Evolutionary conservation across 2,113 vertebrate species (phyloP).

Genomic region (Hucho hucho): DNA sequence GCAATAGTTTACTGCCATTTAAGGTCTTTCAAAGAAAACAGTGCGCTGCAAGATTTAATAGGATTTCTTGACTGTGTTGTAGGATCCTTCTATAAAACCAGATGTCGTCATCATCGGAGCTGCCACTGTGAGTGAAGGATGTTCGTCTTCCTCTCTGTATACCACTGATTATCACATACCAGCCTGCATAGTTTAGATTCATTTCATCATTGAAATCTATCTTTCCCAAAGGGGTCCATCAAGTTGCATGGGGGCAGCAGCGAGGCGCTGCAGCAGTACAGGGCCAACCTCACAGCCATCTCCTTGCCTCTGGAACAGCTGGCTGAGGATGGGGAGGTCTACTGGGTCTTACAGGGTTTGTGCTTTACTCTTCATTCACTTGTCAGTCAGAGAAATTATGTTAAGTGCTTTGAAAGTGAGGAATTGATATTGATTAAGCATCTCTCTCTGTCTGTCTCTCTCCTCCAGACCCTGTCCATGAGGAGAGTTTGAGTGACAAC

Average conservation of each 20-base stretch:
- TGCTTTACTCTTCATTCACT: background rate
- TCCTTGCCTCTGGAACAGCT: constrained; percentile 83
- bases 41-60: background rate
- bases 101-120: constrained; percentile 87
- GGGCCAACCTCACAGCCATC: constrained; percentile 86
- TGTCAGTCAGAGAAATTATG: background rate
- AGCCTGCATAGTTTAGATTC: too few species aligned
- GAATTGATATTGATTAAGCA: background rate
- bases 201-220: background rate
- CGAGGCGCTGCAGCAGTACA: constrained; percentile 88
- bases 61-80: constrained; percentile 35
- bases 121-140: constrained; percentile 82
- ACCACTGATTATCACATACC: too few species aligned
- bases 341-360: constrained; percentile 96
- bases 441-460: too few species aligned
- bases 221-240: constrained; percentile 88
- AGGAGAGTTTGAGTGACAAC: constrained; percentile 85
- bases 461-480: constrained; percentile 87
- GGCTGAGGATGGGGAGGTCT: constrained; percentile 85
- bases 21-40: background rate
- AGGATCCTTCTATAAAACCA: constrained; percentile 82
- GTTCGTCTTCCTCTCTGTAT: too few species aligned
- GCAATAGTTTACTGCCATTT: background rate
- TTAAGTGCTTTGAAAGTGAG: background rate
- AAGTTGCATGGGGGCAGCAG: constrained; percentile 90